Conservation (phyloP, 2,113 vertebrate genomes). For the Pantherophis guttatus region DNA sequence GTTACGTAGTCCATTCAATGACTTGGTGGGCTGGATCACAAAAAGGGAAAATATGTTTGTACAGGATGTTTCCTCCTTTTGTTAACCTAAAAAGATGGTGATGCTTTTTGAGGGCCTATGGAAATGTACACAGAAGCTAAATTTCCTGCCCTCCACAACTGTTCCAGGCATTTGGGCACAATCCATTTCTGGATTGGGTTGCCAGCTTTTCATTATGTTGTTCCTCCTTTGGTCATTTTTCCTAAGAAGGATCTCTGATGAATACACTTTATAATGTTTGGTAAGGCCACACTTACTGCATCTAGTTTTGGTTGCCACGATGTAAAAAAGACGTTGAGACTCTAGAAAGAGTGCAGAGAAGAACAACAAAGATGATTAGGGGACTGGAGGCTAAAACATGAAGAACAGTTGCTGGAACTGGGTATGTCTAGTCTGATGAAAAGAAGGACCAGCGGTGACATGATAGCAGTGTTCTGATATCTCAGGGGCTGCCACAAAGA, state of each 20-base stretch:
- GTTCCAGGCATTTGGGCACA: neutral
- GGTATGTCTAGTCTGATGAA: too few species aligned
- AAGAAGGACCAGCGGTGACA: too few species aligned
- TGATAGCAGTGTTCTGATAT: too few species aligned
- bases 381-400: too few species aligned
- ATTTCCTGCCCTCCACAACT: neutral
- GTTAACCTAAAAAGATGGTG: neutral
- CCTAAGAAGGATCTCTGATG: neutral
- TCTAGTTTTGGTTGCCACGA: too few species aligned
- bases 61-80: neutral
- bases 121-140: neutral
- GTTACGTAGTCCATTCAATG: neutral
- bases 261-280: too few species aligned
- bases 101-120: neutral
- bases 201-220: constrained; percentile 3
- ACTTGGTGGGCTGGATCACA: neutral
- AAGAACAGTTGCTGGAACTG: too few species aligned
- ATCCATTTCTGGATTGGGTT: neutral
- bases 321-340: too few species aligned
- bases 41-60: neutral
- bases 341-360: too few species aligned
- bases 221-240: constrained; percentile 1
- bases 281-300: too few species aligned
- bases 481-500: too few species aligned
- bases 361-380: too few species aligned